Base-by-base conservation (phyloP, 1,140 invertebrate species). In the Condylostylus longicornis region DNA sequence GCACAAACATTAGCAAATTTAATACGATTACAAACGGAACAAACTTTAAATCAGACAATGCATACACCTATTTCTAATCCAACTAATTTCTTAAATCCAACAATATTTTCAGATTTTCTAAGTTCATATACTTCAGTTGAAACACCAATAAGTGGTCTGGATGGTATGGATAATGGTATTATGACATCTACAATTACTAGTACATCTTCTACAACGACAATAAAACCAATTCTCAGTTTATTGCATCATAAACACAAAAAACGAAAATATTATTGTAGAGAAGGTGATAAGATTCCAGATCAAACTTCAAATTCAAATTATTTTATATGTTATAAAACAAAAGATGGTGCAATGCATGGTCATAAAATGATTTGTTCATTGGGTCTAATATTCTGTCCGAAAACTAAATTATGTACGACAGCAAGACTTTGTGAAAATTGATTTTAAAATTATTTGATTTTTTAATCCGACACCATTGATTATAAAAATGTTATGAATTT, bases 331-430 rank as follows among this genome's bases (percentile, higher is more conserved):
- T 60, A 56, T 34, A 60, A 59, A 42, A 58, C 46, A 6, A 27
- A 49, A 0, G 43, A 53, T 33, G 57, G 54, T 30, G 42, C 47
- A 33, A 56, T 60, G 54, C 54, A 52, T 37, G 54, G 57, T 2
- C 54, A 58, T 35, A 59, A 59, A 34, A 58, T 59, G 53, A 53
- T 40, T 29, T 60, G 57, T 39, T 53, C 56, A 10, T 54, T 54
- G 33, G 45, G 47, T 4, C 35, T 60, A 35, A 46, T 59, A 33
- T 60, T 60, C 35, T 60, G 57, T 14, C 45, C 54, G 8, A 46
- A 42, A 29, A 53, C 48, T 4, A 37, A 48, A 5, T 41, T 59
- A 42, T 60, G 57, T 43, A 60, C 57, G 9, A n/a, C n/a, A n/a
- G n/a, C 23, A n/a, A n/a, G n/a, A n/a, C n/a, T n/a, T n/a, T n/a